Conservation (phyloP, 2,113 vertebrate species). For the Notiomystis cincta region DNA sequence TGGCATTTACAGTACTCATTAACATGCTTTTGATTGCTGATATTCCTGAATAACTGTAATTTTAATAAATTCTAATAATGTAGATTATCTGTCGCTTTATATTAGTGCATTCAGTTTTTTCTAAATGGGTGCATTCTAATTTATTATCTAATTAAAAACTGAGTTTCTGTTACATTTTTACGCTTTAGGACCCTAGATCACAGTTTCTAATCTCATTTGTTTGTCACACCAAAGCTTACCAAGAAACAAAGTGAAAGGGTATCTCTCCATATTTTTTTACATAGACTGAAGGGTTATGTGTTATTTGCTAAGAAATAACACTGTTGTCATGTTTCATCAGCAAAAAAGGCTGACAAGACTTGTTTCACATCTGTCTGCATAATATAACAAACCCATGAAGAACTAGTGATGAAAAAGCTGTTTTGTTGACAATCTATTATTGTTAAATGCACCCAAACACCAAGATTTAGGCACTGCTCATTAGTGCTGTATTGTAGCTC, state of each 20-base stretch:
- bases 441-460: constrained; percentile 53
- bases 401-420: constrained; percentile 34
- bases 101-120: not conserved
- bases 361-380: constrained; percentile 52
- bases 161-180: not conserved
- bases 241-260: not conserved
- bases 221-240: not conserved
- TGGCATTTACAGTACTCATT: not conserved
- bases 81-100: not conserved
- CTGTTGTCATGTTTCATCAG: not conserved
- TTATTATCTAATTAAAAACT: not conserved
- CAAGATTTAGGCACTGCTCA: constrained; percentile 27
- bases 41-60: not conserved
- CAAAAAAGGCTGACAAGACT: constrained; percentile 50
- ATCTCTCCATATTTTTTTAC: not conserved
- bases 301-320: not conserved
- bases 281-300: not conserved
- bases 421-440: constrained; percentile 40
- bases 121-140: not conserved
- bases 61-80: not conserved
- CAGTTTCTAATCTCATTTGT: not conserved
- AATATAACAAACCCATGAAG: constrained; percentile 15
- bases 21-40: not conserved
- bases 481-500: constrained; percentile 29
- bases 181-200: not conserved